phyloP scores from a whole-genome alignment of 2,113 vertebrate species.

The Plectropomus leopardus region DNA sequence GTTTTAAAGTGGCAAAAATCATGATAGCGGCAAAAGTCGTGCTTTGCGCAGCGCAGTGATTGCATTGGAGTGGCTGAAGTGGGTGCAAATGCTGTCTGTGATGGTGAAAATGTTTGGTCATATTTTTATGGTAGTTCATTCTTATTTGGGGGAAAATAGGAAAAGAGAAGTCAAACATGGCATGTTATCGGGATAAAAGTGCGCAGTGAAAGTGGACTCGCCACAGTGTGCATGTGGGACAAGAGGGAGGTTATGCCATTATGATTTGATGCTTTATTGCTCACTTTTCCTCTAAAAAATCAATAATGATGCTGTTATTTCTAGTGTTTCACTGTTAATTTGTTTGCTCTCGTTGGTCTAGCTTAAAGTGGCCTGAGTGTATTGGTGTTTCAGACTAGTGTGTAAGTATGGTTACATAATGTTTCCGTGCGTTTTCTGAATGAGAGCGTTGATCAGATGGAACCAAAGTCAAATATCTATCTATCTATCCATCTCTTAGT shows the following conservation, averaged over 20 bases:
- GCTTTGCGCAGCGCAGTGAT: conserved; percentile 3
- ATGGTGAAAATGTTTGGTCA: not conserved
- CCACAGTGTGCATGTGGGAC: not conserved
- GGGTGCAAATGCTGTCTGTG: not conserved
- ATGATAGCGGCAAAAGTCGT: not conserved
- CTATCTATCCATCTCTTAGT: conserved; percentile 34
- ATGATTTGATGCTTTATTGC: conserved; percentile 1
- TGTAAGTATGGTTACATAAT: conserved; percentile 74
- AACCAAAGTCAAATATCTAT: conserved; percentile 31
- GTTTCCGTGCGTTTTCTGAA: conserved; percentile 48
- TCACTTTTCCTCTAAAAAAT: not conserved
- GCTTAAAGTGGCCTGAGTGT: conserved; percentile 22
- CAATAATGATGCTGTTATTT: not conserved
- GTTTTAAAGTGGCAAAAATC: not conserved
- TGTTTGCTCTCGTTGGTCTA: not conserved
- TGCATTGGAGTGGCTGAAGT: not conserved
- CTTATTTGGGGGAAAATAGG: not conserved
- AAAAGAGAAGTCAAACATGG: not conserved
- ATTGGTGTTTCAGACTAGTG: conserved; percentile 25
- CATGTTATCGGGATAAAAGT: not conserved
- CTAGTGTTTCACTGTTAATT: not conserved
- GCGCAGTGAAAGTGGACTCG: conserved; percentile 8
- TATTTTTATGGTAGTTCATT: not conserved
- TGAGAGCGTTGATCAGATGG: conserved; percentile 52
- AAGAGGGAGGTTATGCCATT: not conserved